Percentiles rank a stretch among this genome's conserved stretches.
Evolutionary conservation across 2,888 invertebrate species (phyloP).

Genomic region (Heliconius erato): DNA sequence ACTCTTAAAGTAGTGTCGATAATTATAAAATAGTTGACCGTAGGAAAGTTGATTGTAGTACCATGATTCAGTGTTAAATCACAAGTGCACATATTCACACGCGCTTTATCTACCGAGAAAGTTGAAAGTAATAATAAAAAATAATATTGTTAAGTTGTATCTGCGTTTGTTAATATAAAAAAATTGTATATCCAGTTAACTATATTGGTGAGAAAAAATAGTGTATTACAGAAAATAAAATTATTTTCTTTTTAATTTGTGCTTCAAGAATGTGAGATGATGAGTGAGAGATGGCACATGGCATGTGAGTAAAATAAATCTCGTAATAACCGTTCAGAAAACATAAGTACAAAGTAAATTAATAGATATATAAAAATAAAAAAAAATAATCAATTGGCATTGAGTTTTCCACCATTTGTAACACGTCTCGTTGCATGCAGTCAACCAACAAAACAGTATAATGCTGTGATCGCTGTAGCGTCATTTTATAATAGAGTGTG

Average conservation of each 20-base stretch:
- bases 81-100: constrained; percentile 31
- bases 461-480: background rate
- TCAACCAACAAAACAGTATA: background rate
- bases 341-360: background rate
- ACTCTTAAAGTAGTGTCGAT: background rate
- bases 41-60: constrained; percentile 34
- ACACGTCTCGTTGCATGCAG: constrained; percentile 1
- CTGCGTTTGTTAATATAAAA: too few species aligned
- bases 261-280: background rate
- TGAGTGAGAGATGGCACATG: too few species aligned
- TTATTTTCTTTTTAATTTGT: background rate
- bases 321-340: background rate
- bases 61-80: constrained; percentile 17
- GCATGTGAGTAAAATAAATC: too few species aligned
- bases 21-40: constrained; percentile 20
- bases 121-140: constrained; percentile 7
- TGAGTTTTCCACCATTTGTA: background rate
- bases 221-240: background rate
- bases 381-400: background rate
- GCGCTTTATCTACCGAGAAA: background rate
- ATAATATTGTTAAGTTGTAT: background rate
- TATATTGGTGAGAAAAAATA: background rate
- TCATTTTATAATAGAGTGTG: background rate
- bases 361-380: background rate
- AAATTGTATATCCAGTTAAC: background rate